A percentile compares a stretch with the other conserved stretches of the same genome.
phyloP scores from a whole-genome alignment of 1,140 invertebrate genomes.

The Leptinotarsa defecta region DNA sequence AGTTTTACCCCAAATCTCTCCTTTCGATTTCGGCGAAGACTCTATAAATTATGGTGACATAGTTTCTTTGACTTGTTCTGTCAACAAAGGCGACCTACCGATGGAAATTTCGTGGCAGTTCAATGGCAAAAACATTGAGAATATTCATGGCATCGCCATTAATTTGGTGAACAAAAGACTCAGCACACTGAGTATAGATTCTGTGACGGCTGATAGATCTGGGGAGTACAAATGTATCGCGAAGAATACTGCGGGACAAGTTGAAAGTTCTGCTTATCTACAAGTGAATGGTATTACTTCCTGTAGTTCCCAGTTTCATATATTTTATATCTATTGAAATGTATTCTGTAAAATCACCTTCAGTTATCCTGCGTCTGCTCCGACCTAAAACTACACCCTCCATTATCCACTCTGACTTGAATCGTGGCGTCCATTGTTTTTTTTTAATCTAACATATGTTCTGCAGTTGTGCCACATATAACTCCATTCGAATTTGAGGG shows the following conservation, averaged over 20 bases:
- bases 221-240: constrained; percentile 77
- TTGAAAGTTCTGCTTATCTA: constrained; percentile 58
- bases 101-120: constrained; percentile 65
- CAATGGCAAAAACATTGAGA: constrained; percentile 49
- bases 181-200: constrained; percentile 73
- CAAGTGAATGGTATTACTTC: constrained; percentile 70
- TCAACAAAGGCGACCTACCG: constrained; percentile 72
- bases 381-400: too few relatives aligned
- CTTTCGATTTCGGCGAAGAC: constrained; percentile 69
- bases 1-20: constrained; percentile 70
- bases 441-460: not conserved
- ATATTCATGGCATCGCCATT: constrained; percentile 63
- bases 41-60: constrained; percentile 69
- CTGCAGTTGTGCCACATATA: constrained; percentile 58
- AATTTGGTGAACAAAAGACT: constrained; percentile 68
- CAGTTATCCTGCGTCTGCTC: too few relatives aligned
- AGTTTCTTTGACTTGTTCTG: constrained; percentile 64
- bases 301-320: constrained; percentile 61
- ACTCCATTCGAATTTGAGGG: constrained; percentile 62
- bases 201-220: constrained; percentile 68
- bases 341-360: too few relatives aligned
- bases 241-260: constrained; percentile 66
- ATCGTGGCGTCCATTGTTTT: not conserved
- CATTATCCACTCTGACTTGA: not conserved
- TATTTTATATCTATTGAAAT: too few relatives aligned